These are phyloP conservation scores for Parapsyche elsis DNA, from an alignment of 1,140 invertebrate genomes.

Conservation along the genomic window DNA sequence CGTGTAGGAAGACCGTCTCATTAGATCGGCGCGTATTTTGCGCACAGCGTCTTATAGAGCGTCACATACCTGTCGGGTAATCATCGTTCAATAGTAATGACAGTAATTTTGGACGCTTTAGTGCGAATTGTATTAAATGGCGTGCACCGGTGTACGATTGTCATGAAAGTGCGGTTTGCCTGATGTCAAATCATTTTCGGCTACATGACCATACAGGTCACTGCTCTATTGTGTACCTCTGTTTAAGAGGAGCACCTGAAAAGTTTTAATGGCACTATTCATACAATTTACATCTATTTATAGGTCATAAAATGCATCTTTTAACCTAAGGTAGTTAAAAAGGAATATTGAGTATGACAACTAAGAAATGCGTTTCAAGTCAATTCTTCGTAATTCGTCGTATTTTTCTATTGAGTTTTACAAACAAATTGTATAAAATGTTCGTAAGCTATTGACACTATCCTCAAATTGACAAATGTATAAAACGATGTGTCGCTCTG, in stretches of 20 bases:
- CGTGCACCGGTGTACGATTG: conserved; percentile 24
- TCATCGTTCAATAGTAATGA: conserved; percentile 29
- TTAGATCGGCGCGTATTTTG: neutral
- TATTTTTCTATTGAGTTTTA: too few species aligned
- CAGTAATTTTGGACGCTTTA: conserved; percentile 38
- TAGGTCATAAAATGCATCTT: too few species aligned
- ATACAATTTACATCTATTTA: too few species aligned
- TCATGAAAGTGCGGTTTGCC: conserved; percentile 45
- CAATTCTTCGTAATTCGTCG: too few species aligned
- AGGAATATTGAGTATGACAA: too few species aligned
- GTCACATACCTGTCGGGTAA: neutral
- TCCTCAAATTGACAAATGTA: conserved; percentile 40
- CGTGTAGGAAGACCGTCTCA: neutral
- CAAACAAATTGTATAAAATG: neutral
- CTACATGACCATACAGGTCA: conserved; percentile 43
- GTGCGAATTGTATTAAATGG: conserved; percentile 46
- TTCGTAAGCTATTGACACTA: neutral
- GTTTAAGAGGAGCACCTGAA: neutral
- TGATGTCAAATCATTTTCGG: conserved; percentile 46
- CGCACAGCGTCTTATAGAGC: conserved; percentile 20
- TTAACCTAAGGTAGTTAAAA: too few species aligned
- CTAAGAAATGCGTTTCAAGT: too few species aligned
- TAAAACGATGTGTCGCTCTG: conserved; percentile 43
- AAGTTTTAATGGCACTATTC: neutral
- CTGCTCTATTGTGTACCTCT: conserved; percentile 24